A percentile compares a stretch with the other conserved stretches of the same genome.
Conservation (phyloP, 2,888 invertebrate species). For the Protonemura montana region DNA sequence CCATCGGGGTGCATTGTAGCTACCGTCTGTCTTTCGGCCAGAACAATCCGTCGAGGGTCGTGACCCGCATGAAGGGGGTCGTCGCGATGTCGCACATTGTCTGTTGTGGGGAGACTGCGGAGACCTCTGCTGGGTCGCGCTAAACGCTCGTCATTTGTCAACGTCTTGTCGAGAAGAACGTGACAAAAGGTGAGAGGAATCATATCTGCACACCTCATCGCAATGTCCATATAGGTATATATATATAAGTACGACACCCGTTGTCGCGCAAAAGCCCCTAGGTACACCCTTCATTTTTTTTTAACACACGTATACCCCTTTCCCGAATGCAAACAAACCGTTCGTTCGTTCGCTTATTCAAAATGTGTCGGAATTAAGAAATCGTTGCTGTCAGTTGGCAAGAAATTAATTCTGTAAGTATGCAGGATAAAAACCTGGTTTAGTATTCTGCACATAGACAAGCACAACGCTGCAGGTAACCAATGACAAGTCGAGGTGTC, state of each 20-base stretch:
- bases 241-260: not conserved
- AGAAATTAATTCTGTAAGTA: slow-evolving; percentile 23
- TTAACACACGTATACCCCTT: not conserved
- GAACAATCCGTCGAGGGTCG: slow-evolving; percentile 1
- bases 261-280: not conserved
- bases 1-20: slow-evolving; percentile 16
- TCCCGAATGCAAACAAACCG: not conserved
- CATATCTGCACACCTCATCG: slow-evolving; percentile 27
- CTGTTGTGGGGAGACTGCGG: slow-evolving; percentile 29
- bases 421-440: slow-evolving; percentile 1
- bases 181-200: slow-evolving; percentile 27
- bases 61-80: slow-evolving; percentile 21
- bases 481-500: not conserved
- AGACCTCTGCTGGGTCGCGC: slow-evolving; percentile 26
- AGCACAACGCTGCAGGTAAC: not conserved
- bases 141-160: slow-evolving; percentile 46
- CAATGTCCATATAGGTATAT: not conserved
- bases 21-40: not conserved
- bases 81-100: not conserved
- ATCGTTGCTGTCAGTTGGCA: slow-evolving; percentile 35
- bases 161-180: slow-evolving; percentile 38
- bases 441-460: not conserved
- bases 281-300: slow-evolving; percentile 10
- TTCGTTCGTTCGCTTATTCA: not conserved
- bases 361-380: slow-evolving; percentile 26